Evolutionary conservation across 2,888 invertebrate species (phyloP), one percentile per base, ranked within the genome.

Genomic region (Drosophila greeni): DNA sequence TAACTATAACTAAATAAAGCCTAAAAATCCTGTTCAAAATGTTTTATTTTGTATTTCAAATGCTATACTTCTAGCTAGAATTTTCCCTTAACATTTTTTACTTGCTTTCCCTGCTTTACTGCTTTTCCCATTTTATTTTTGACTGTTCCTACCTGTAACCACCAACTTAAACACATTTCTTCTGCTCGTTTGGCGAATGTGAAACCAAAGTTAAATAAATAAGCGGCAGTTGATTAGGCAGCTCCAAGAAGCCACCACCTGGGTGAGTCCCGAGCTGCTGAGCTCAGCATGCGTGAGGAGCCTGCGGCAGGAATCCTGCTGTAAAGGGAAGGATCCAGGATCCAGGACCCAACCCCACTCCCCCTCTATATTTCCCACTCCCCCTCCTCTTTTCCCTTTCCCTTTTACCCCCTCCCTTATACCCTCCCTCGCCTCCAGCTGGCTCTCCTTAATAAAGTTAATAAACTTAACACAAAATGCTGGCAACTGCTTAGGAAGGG

Each of bases 191-290:
- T 43, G 65, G 70, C 52, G 53, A 73, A 76, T 81, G 73, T 62
- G 82, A 73, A 70, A 77, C 79, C 76, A 79, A 79, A 77, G 76
- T 73, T 82, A 77, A 82, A 76, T 76, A 79, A 79, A 82, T 82
- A 82, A 78, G 75, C 83, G 76, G 33, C 80, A 82, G 80, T 80
- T 78, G 80, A 82, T 82, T 82, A 76, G 82, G 81, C 72, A 40
- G 20, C 61, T 39, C 37, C 42, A n/a, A 14, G 51, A 31, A 37
- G 23, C 33, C 40, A 47, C 47, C 47, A 53, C 53, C 24, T 39
- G 39, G 14, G 39, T 37, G 36, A 36, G 36, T n/a, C 36, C 57
- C 20, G 33, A 42, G 42, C 20, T 43, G 59, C 58, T 61, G 52
- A 60, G 72, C 55, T 66, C 57, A 70, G 42, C 73, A 71, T 75